These are phyloP conservation scores for Dromococcyx pavoninus DNA, from an alignment of 2,797 vertebrate species.

Conservation along the genomic window DNA sequence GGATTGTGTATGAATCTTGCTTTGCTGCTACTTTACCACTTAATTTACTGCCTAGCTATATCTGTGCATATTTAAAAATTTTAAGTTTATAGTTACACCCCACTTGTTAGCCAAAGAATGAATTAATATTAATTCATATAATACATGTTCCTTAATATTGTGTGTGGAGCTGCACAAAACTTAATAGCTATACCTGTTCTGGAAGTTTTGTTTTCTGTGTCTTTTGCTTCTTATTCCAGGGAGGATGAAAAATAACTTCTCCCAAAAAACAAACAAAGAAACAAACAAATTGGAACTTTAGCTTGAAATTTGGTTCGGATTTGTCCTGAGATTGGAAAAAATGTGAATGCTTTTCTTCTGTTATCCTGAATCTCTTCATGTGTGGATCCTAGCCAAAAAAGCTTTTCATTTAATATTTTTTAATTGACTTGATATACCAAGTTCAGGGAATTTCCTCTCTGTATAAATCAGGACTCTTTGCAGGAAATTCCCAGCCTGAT, in stretches of 20 bases:
- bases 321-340: neutral
- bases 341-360: neutral
- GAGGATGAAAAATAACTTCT: neutral
- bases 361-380: neutral
- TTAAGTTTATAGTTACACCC: neutral
- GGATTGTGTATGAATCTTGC: neutral
- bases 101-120: neutral
- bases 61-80: neutral
- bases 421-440: neutral
- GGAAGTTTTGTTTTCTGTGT: neutral
- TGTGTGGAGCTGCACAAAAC: neutral
- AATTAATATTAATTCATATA: neutral
- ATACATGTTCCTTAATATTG: neutral
- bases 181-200: neutral
- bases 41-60: neutral
- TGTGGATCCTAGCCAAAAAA: neutral
- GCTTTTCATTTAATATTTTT: neutral
- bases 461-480: neutral
- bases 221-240: neutral
- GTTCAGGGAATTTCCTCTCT: neutral
- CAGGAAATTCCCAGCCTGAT: neutral
- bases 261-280: neutral
- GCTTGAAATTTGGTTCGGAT: neutral
- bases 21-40: neutral
- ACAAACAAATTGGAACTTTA: neutral